Conservation (phyloP, 2,113 vertebrate genomes). For the Pampusana beccarii region DNA sequence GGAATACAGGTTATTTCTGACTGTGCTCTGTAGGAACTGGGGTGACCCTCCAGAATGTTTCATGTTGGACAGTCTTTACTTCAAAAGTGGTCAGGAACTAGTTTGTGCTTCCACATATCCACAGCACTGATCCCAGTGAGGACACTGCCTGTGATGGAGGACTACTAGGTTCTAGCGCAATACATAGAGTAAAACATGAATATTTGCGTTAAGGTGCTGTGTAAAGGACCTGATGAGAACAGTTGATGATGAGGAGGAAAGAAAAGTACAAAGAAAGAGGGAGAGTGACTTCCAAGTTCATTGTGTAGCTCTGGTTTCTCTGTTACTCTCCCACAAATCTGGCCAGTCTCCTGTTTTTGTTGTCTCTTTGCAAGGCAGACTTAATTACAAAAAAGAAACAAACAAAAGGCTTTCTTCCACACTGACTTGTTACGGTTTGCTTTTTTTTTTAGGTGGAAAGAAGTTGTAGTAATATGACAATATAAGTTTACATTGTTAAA, state of each 20-base stretch:
- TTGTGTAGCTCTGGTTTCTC: background rate
- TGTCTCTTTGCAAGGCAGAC: background rate
- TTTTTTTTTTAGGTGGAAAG: background rate
- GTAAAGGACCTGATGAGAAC: background rate
- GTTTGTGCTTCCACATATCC: background rate
- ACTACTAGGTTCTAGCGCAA: background rate
- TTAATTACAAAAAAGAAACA: background rate
- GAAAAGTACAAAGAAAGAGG: background rate
- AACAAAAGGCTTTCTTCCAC: background rate
- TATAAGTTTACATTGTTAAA: background rate
- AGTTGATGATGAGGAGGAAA: background rate
- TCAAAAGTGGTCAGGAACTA: background rate
- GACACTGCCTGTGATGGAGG: background rate
- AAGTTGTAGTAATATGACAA: background rate
- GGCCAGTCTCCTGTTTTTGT: background rate
- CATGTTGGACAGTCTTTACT: background rate
- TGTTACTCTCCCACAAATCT: background rate
- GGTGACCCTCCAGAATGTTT: background rate
- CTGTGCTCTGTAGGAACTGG: background rate
- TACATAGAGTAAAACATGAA: background rate
- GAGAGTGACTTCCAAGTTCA: background rate
- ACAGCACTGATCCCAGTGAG: accelerated
- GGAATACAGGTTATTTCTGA: background rate
- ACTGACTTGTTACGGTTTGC: background rate
- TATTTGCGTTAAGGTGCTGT: background rate